Percentiles rank a stretch among this genome's conserved stretches.
Evolutionary conservation across 2,113 vertebrate species (phyloP).

Genomic region (Heteronetta atricapilla): DNA sequence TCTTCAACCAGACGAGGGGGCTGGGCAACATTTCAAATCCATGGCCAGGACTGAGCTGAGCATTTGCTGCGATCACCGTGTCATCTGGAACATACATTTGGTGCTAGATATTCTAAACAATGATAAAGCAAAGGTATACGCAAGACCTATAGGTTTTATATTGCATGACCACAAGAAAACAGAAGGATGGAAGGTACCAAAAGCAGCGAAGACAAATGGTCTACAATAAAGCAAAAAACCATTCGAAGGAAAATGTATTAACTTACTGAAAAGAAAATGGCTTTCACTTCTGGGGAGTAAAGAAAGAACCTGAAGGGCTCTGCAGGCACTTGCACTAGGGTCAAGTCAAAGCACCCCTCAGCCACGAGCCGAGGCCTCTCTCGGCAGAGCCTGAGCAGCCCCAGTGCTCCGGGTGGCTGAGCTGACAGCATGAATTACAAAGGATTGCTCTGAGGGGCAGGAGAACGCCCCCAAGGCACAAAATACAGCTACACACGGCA

Average conservation of each 20-base stretch:
- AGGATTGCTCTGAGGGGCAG: neutral
- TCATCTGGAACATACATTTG: neutral
- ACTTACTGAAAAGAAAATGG: neutral
- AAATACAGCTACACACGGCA: neutral
- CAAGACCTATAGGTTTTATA: fast-evolving
- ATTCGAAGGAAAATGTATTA: neutral
- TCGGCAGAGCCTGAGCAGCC: neutral
- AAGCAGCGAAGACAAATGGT: fast-evolving
- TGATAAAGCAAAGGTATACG: neutral
- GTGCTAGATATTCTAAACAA: neutral
- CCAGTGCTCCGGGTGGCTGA: neutral
- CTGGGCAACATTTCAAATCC: neutral
- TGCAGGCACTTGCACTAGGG: neutral
- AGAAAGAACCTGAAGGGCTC: neutral
- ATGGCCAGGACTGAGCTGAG: neutral
- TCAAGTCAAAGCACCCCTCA: neutral
- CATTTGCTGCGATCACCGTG: neutral
- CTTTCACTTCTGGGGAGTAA: neutral
- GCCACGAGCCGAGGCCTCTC: neutral
- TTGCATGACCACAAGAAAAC: fast-evolving
- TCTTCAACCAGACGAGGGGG: neutral
- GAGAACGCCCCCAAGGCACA: neutral
- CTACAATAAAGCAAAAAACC: neutral
- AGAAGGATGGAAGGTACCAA: neutral
- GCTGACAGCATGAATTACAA: neutral